Evolutionary conservation across 2,888 invertebrate genomes (phyloP).

Genomic region (Scaptomyza tumidula): DNA sequence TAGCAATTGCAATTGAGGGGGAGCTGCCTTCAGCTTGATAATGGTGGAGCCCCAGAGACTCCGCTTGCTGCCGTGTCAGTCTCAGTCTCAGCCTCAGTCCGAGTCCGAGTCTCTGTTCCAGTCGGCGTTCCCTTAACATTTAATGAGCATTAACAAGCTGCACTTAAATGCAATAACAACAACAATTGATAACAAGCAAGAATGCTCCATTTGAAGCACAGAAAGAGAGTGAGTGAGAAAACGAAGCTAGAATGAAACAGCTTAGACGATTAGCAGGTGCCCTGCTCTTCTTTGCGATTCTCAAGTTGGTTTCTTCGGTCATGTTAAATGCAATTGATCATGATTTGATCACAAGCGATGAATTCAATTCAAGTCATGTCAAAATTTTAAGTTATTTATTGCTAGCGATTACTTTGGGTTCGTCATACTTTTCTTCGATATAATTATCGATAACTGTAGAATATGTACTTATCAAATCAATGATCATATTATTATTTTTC

Average conservation of each 20-base stretch:
- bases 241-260: slow-evolving; percentile 23
- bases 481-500: neutral
- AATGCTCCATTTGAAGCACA: slow-evolving; percentile 61
- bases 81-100: slow-evolving; percentile 18
- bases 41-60: slow-evolving; percentile 25
- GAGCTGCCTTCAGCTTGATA: slow-evolving; percentile 33
- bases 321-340: too few species aligned
- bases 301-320: neutral
- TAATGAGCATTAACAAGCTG: slow-evolving; percentile 81
- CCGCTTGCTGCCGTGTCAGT: slow-evolving; percentile 31
- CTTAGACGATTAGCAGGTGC: slow-evolving; percentile 41
- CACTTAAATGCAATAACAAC: slow-evolving; percentile 80
- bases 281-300: slow-evolving; percentile 34
- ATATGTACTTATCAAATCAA: neutral
- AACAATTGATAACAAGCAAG: slow-evolving; percentile 79
- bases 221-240: slow-evolving; percentile 12
- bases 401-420: too few species aligned
- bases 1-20: slow-evolving; percentile 49
- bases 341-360: too few species aligned
- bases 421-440: neutral
- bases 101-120: slow-evolving; percentile 8
- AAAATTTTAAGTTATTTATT: too few species aligned
- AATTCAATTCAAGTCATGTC: neutral
- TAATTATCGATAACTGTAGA: neutral
- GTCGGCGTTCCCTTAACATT: slow-evolving; percentile 75